Base-by-base conservation (phyloP, 2,888 invertebrate species). In the Gortyna flavago region DNA sequence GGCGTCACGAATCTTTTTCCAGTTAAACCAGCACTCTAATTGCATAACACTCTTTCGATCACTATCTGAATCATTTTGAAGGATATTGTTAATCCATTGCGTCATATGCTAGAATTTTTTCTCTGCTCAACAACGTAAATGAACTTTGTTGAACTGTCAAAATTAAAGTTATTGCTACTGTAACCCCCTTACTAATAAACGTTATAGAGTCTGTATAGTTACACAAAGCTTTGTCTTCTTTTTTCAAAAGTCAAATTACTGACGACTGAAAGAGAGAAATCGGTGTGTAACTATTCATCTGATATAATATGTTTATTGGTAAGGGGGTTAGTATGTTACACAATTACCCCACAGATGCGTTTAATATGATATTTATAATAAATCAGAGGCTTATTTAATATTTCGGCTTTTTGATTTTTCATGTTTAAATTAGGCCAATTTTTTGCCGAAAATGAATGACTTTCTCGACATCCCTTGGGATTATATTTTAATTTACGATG, bases 401-500 rank as follows among this genome's bases (percentile, higher is more conserved):
- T 16, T 67, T 51, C 16, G 8, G 13, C 41, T 7, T 67, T 61
- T 6, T 5, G 21, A 81, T n/a, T 41, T 65, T 73, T 57, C 35
- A 32, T 72, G 3, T 11, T 44, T 64, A 38, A 81, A 73, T 70
- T 70, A 71, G 29, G 25, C 57, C 67, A 68, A 25, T 64, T 72
- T 77, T 79, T 73, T 44, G 2, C 44, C 51, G n/a, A 69, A 71
- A 85, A 77, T 87, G 61, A 75, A 85, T 82, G 69, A 80, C 64
- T 70, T 75, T 79, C 80, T 83, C 76, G 85, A 81, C 88, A 75
- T 84, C 83, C 81, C 59, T 79, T 21, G 68, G 84, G 88, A 80
- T 91, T 89, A 87, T 85, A 87, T 87, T 89, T 84, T 79, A 91
- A 91, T 90, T 90, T 90, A 90, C 84, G 89, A 83, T 73, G 78